Conservation (phyloP, 2,888 invertebrate genomes). For the Frankliniella fusca region DNA sequence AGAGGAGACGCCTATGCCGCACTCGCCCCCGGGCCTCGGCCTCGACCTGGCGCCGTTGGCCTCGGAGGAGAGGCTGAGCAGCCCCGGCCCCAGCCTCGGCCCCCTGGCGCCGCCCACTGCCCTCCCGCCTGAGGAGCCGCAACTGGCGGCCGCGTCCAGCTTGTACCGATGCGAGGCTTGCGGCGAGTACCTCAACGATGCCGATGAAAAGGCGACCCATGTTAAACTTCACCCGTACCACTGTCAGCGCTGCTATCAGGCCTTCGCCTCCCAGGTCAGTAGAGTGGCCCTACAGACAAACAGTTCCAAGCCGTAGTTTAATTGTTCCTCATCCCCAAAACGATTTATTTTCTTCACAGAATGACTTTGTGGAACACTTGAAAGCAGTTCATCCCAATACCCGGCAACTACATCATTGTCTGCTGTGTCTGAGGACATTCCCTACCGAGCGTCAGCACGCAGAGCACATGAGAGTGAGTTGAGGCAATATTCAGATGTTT, state of each 20-base stretch:
- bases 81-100: background rate
- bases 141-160: background rate
- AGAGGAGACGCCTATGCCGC: background rate
- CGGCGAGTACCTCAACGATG: conserved; percentile 27
- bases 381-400: background rate
- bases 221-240: conserved; percentile 35
- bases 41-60: too few species aligned
- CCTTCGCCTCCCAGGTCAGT: conserved; percentile 36
- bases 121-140: too few species aligned
- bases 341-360: background rate
- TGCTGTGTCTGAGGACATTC: conserved; percentile 39
- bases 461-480: conserved; percentile 34
- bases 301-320: background rate
- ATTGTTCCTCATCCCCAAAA: background rate
- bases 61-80: background rate
- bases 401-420: conserved; percentile 38
- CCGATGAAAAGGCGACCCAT: conserved; percentile 32
- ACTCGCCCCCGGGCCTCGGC: conserved; percentile 17
- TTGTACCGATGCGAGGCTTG: background rate
- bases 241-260: conserved; percentile 36
- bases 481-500: background rate
- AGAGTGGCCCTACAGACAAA: too few species aligned
- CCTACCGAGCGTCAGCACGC: conserved; percentile 36
- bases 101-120: background rate
- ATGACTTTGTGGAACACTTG: background rate